phyloP scores from a whole-genome alignment of 2,113 vertebrate species.

The Cyanistes caeruleus region DNA sequence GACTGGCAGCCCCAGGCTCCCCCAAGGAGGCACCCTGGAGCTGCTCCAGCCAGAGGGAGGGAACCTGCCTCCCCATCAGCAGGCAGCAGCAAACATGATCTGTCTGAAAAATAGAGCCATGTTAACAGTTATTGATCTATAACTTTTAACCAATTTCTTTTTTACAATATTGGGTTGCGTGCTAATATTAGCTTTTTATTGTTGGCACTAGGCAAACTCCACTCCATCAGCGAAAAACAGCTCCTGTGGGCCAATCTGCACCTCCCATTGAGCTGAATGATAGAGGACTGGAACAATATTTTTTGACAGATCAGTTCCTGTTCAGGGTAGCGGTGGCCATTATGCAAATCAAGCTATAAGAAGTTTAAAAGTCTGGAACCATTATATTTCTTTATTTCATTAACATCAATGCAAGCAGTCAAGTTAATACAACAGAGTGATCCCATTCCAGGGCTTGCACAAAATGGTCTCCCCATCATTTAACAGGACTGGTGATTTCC shows the following conservation, averaged over 20 bases:
- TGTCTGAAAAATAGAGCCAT: not conserved
- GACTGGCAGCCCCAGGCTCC: not conserved
- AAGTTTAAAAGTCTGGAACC: conserved; percentile 75
- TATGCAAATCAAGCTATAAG: conserved; percentile 65
- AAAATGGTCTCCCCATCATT: not conserved
- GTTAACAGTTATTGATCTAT: conserved; percentile 49
- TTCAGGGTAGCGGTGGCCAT: conserved; percentile 29
- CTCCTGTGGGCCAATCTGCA: not conserved
- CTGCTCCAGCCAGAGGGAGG: not conserved
- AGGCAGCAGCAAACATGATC: conserved; percentile 15
- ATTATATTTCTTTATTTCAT: conserved; percentile 74
- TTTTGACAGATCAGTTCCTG: conserved; percentile 57
- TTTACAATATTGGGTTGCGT: conserved; percentile 7
- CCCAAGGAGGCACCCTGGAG: not conserved
- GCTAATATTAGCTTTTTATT: conserved; percentile 32
- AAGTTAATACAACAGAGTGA: conserved; percentile 5
- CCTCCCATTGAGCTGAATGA: conserved; percentile 8
- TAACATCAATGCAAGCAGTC: not conserved
- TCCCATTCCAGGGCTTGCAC: not conserved
- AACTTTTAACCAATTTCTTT: conserved; percentile 56
- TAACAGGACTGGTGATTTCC: conserved; percentile 29
- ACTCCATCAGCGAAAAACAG: conserved; percentile 38
- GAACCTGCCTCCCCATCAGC: not conserved
- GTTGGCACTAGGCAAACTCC: not conserved
- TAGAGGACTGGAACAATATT: conserved; percentile 26